A percentile compares a stretch with the other conserved stretches of the same genome.
Conservation (phyloP, 2,888 invertebrate genomes). For the Carcina quercana region DNA sequence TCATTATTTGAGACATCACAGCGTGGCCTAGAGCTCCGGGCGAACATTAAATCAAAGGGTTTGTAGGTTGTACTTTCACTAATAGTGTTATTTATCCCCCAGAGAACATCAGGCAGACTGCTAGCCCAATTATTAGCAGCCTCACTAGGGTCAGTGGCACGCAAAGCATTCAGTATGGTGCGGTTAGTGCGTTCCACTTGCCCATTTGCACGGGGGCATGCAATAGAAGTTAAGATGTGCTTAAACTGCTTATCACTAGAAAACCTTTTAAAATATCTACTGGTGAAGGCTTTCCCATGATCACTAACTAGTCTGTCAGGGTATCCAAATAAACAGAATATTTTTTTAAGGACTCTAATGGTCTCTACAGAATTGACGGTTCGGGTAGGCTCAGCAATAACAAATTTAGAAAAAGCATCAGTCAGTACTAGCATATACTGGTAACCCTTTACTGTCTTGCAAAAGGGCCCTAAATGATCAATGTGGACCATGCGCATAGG, state of each 20-base stretch:
- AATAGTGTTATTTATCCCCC: slow-evolving; percentile 15
- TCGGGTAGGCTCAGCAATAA: slow-evolving; percentile 9
- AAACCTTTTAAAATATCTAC: slow-evolving; percentile 13
- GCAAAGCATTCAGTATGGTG: slow-evolving; percentile 8
- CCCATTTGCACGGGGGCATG: slow-evolving; percentile 9
- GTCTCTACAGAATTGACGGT: slow-evolving; percentile 12
- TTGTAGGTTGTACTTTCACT: slow-evolving; percentile 8
- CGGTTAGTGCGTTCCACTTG: slow-evolving; percentile 9
- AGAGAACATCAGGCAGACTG: slow-evolving; percentile 10
- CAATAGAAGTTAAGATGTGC: slow-evolving; percentile 10
- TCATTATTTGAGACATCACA: too few relatives aligned
- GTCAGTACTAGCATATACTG: slow-evolving; percentile 15
- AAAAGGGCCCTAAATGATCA: slow-evolving; percentile 21
- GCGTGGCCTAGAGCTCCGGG: too few relatives aligned
- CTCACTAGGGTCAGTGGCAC: slow-evolving; percentile 8
- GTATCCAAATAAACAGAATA: slow-evolving; percentile 12
- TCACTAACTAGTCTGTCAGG: slow-evolving; percentile 10
- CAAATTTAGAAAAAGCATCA: slow-evolving; percentile 19
- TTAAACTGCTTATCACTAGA: slow-evolving; percentile 8
- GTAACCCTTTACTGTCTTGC: slow-evolving; percentile 13
- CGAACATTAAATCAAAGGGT: slow-evolving; percentile 14
- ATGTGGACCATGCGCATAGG: slow-evolving; percentile 20
- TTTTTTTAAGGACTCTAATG: slow-evolving; percentile 9
- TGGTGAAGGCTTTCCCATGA: slow-evolving; percentile 10
- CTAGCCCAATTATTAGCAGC: slow-evolving; percentile 12